Evolutionary conservation across 2,113 vertebrate genomes (phyloP).

Genomic region (Bubo blakistoni): DNA sequence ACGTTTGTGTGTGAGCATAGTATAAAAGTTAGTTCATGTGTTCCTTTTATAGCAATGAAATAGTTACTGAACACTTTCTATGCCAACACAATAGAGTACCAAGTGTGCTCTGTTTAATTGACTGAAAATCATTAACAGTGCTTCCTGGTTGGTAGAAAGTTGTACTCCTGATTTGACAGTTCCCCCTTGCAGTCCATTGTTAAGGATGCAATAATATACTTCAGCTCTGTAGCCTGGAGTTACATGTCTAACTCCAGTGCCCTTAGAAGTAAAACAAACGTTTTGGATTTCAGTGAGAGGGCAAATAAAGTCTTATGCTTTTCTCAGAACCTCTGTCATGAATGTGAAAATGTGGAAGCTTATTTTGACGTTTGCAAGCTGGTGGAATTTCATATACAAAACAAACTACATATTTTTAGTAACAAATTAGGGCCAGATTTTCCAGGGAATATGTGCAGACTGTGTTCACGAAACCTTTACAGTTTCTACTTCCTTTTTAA

Average conservation of each 20-base stretch:
- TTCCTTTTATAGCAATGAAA: background rate
- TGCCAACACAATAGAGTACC: background rate
- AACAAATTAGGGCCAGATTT: background rate
- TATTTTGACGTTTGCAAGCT: background rate
- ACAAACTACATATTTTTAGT: background rate
- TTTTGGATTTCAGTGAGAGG: background rate
- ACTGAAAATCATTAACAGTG: background rate
- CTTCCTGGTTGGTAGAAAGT: background rate
- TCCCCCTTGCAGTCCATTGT: background rate
- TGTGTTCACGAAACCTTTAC: background rate
- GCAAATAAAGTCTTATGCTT: background rate
- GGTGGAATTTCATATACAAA: background rate
- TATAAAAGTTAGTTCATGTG: background rate
- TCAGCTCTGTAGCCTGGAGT: background rate
- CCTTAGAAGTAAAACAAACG: background rate
- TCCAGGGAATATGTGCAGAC: background rate
- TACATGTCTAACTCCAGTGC: background rate
- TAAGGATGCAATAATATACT: background rate
- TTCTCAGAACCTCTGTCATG: background rate
- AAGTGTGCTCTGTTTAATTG: background rate
- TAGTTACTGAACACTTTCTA: background rate
- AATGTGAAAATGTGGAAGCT: background rate
- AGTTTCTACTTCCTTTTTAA: background rate
- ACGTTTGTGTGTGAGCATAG: rapidly evolving
- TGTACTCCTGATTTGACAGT: background rate